Evolutionary conservation across 2,113 vertebrate species (phyloP).

Genomic region (Indicator indicator): DNA sequence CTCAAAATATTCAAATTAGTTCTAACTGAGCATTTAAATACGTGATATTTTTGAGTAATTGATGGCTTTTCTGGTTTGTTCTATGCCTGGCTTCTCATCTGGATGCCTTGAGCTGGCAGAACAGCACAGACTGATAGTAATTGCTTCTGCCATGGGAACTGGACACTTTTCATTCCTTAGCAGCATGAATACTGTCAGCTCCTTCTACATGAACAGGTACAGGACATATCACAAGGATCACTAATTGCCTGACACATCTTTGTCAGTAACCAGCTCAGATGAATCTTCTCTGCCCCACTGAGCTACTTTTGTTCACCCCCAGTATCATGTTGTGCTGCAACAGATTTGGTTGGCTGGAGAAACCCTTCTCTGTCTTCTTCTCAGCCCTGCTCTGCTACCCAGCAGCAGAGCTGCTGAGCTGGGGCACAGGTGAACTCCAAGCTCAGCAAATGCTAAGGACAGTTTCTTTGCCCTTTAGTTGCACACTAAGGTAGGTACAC

Average conservation of each 20-base stretch:
- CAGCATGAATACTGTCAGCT: neutral
- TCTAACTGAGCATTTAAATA: neutral
- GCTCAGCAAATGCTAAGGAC: neutral
- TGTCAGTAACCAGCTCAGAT: neutral
- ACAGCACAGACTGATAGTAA: neutral
- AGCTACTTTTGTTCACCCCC: neutral
- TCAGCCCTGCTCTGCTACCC: neutral
- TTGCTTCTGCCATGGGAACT: neutral
- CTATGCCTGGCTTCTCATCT: neutral
- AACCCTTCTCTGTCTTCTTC: neutral
- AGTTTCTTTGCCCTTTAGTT: neutral
- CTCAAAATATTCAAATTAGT: neutral
- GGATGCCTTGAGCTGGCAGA: neutral
- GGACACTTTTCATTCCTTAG: neutral
- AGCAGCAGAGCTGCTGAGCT: neutral
- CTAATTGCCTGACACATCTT: neutral
- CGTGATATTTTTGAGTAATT: neutral
- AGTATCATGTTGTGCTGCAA: neutral
- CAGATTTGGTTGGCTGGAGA: neutral
- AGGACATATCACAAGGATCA: neutral
- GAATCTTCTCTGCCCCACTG: neutral
- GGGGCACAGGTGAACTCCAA: neutral
- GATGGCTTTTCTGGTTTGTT: neutral
- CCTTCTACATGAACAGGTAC: neutral
- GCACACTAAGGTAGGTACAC: neutral